Conservation (phyloP, 2,113 vertebrate species). For the Cephalopholis sonnerati region DNA sequence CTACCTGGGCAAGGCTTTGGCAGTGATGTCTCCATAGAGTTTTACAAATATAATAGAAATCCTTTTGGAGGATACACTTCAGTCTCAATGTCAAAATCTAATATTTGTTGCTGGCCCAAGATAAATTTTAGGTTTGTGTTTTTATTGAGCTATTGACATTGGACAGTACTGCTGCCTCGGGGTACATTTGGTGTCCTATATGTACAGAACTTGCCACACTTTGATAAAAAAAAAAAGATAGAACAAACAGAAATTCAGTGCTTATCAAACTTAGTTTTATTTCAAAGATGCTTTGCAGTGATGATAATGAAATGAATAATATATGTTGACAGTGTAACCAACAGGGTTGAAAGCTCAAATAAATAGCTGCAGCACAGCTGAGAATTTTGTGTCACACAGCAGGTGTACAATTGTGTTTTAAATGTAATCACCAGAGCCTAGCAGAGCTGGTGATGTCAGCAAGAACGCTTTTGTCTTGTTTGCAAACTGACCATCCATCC, state of each 20-base stretch:
- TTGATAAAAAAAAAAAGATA: neutral
- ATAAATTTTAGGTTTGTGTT: neutral
- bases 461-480: neutral
- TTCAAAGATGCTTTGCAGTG: no score
- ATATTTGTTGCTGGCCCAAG: neutral
- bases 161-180: neutral
- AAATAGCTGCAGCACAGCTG: no score
- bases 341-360: neutral
- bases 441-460: neutral
- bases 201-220: no score
- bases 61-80: neutral
- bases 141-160: neutral
- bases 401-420: neutral
- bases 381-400: neutral
- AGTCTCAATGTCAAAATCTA: neutral
- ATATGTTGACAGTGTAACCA: neutral
- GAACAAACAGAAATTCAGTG: neutral
- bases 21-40: neutral
- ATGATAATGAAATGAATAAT: neutral
- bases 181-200: neutral
- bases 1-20: neutral
- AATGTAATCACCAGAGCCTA: neutral
- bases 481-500: neutral
- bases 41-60: neutral
- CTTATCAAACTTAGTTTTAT: neutral